These are phyloP conservation scores for Prinia subflava DNA, from an alignment of 2,113 vertebrate species.

Conservation along the genomic window DNA sequence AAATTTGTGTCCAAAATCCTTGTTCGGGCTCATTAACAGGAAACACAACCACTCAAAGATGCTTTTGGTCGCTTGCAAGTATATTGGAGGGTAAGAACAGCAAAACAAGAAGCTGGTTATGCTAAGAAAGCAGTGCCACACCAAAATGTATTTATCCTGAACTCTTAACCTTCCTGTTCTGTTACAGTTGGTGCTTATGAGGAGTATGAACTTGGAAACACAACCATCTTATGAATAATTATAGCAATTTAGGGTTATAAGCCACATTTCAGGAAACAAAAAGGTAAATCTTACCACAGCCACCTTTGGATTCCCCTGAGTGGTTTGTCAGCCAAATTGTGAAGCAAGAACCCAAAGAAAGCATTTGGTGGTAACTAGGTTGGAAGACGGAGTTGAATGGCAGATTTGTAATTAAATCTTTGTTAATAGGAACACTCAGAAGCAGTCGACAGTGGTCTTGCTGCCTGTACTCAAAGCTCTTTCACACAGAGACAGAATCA, in stretches of 20 bases:
- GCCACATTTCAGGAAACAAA: background rate
- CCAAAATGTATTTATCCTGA: background rate
- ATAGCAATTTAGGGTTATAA: background rate
- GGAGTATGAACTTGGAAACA: background rate
- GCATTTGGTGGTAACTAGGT: background rate
- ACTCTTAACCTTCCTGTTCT: background rate
- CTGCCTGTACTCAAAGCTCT: background rate
- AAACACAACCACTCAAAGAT: background rate
- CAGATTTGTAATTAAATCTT: background rate
- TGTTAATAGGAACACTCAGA: background rate
- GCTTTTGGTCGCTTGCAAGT: background rate
- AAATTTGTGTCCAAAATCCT: background rate
- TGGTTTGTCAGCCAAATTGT: background rate
- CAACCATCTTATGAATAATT: background rate
- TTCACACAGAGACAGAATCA: background rate
- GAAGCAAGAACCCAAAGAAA: background rate
- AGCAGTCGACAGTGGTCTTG: background rate
- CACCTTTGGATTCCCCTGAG: background rate
- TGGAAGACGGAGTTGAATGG: background rate
- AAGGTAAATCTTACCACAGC: background rate
- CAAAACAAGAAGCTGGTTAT: background rate
- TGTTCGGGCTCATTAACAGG: background rate
- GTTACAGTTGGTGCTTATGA: background rate
- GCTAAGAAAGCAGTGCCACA: background rate
- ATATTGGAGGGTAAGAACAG: background rate